Evolutionary conservation across 2,888 invertebrate species (phyloP).

Genomic region (Andrena minutula): DNA sequence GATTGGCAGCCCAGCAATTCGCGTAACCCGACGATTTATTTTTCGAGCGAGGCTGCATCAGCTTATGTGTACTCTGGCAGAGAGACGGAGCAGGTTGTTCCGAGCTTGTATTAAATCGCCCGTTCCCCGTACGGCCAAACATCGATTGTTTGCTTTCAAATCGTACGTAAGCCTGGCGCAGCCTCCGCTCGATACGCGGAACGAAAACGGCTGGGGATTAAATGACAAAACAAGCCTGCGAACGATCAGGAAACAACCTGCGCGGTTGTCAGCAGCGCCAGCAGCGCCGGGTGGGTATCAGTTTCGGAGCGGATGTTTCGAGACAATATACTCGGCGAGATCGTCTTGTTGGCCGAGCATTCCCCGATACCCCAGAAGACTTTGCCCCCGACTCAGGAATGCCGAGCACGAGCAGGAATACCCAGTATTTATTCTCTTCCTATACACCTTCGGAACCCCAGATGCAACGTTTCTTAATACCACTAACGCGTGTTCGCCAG

Average conservation of each 20-base stretch:
- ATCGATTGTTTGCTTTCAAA: constrained; percentile 58
- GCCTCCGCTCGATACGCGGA: constrained; percentile 45
- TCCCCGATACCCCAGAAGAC: background rate
- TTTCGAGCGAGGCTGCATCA: constrained; percentile 22
- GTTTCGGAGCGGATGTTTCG: constrained; percentile 42
- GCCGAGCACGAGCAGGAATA: background rate
- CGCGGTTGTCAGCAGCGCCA: constrained; percentile 35
- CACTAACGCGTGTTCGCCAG: background rate
- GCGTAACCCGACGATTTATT: constrained; percentile 12
- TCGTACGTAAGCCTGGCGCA: constrained; percentile 48
- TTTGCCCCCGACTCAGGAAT: background rate
- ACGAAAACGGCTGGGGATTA: constrained; percentile 51
- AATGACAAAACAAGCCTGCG: constrained; percentile 50
- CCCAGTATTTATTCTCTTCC: no score
- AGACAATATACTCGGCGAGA: constrained; percentile 31
- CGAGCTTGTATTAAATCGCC: constrained; percentile 51
- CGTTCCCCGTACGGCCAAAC: constrained; percentile 40
- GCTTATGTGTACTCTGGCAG: constrained; percentile 6
- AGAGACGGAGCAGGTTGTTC: constrained; percentile 24
- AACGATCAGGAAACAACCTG: constrained; percentile 42
- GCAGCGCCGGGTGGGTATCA: constrained; percentile 2
- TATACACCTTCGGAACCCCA: no score
- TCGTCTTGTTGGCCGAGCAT: constrained; percentile 26
- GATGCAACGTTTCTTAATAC: no score
- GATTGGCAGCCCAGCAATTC: background rate